These are phyloP conservation scores for Drosophila teissieri DNA, from an alignment of 1,140 invertebrate genomes.

Conservation along the genomic window DNA sequence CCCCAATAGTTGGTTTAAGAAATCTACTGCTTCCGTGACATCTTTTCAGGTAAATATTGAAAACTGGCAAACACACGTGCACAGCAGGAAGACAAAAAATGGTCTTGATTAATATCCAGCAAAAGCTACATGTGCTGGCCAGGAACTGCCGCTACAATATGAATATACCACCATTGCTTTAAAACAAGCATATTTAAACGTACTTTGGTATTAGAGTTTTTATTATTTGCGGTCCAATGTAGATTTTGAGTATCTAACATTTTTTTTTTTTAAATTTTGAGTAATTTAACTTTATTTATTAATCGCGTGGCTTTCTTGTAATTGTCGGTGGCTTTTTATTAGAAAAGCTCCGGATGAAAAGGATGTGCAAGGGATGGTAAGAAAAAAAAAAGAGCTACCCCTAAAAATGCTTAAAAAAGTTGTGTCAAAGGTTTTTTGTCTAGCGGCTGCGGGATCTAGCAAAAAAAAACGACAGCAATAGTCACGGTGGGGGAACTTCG, in stretches of 20 bases:
- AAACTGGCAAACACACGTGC: constrained; percentile 69
- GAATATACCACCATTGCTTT: not conserved
- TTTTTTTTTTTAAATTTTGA: constrained; percentile 32
- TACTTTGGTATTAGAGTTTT: too few species aligned
- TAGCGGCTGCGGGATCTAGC: constrained; percentile 28
- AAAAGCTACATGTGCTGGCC: not conserved
- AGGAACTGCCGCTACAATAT: not conserved
- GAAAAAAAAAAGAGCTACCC: constrained; percentile 68
- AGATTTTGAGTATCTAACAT: too few species aligned
- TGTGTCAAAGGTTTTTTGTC: constrained; percentile 67
- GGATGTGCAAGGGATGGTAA: constrained; percentile 48
- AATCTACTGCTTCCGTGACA: constrained; percentile 75
- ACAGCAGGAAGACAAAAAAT: constrained; percentile 67
- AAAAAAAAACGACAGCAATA: constrained; percentile 2
- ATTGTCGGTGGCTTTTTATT: constrained; percentile 77
- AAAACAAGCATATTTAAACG: too few species aligned
- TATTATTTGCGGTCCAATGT: too few species aligned
- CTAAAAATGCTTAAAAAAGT: constrained; percentile 68
- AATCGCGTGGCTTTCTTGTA: constrained; percentile 65
- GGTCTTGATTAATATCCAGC: constrained; percentile 6
- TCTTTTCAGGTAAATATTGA: constrained; percentile 70
- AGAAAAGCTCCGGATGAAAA: constrained; percentile 56
- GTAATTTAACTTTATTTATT: constrained; percentile 51
- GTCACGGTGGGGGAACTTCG: constrained; percentile 21
- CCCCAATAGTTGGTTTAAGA: constrained; percentile 58